phyloP scores from a whole-genome alignment of 2,888 invertebrate species.

The Itoplectis maculator region DNA sequence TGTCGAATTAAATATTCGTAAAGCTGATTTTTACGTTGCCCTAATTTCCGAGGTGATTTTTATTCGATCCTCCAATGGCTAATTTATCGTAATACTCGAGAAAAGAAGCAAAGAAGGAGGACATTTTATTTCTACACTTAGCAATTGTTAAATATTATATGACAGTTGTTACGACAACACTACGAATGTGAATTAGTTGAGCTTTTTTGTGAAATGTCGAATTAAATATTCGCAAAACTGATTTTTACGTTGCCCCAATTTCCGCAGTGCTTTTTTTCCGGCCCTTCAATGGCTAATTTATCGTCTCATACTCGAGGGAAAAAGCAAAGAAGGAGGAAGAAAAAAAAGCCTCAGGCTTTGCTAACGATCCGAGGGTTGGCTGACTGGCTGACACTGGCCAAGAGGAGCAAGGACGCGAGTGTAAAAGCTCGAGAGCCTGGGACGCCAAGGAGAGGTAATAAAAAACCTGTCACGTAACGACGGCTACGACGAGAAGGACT shows the following conservation, averaged over 20 bases:
- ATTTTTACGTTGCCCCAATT: neutral
- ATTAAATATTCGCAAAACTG: neutral
- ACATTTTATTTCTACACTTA: too few relatives aligned
- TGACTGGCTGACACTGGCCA: slow-evolving; percentile 30
- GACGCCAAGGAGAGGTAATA: slow-evolving; percentile 84
- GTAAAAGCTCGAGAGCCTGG: slow-evolving; percentile 49
- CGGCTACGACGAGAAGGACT: slow-evolving; percentile 72
- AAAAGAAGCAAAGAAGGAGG: too few relatives aligned
- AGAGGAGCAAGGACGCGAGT: slow-evolving; percentile 31
- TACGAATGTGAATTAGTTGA: too few relatives aligned
- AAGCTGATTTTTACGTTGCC: neutral
- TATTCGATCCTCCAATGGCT: neutral
- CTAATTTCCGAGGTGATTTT: neutral
- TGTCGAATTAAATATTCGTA: too few relatives aligned
- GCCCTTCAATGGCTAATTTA: slow-evolving; percentile 5
- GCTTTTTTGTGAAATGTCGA: too few relatives aligned
- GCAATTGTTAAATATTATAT: too few relatives aligned
- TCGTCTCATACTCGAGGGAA: neutral
- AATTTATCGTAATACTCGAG: too few relatives aligned
- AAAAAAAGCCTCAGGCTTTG: slow-evolving; percentile 12
- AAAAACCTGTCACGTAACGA: slow-evolving; percentile 85
- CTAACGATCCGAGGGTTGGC: slow-evolving; percentile 51
- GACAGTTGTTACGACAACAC: too few relatives aligned
- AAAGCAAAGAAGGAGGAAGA: neutral
- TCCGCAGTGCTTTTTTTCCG: neutral